Base-by-base conservation (phyloP, 92 coral and sea anemone species). In the Pocillopora meandrina region DNA sequence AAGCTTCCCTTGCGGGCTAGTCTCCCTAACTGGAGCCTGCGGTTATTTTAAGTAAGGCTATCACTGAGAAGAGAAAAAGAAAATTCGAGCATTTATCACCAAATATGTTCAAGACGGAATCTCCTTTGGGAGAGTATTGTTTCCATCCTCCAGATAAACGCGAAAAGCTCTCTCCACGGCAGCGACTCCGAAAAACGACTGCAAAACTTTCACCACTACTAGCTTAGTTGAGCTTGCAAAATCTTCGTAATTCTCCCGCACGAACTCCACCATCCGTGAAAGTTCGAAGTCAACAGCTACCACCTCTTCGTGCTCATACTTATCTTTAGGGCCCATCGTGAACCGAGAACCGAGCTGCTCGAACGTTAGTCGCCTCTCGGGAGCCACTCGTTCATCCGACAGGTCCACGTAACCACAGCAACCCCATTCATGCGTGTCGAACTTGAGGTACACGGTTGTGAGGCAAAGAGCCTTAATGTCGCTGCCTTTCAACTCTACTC, bases 401-500 rank as follows among this genome's bases (percentile, higher is more conserved):
- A 97, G 95, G 82, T 97, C 98, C 17, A 97, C 97, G 81, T 92
- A 97, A 7, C 99, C 99, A 88, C 99, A 97, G 77, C 93, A 89
- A 12, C 98, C 99, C 99, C 99, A 97, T 64, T 97, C 99, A 79
- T 97, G 99, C 1, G 98, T 97, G 75, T 97, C 99, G 74, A 91
- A 97, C 80, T 94, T 97, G 33, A 97, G 97, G 82, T 94, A 97
- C 57, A 97, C 99, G 66, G 98, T 97, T 12, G 97, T 80, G 69
- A 94, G 90, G 74, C 98, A 94, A 2, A 97, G 91, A 26, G 99
- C 98, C 67, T 91, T 86, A 85, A 88, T 77, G 74, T 97, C 99
- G 8, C 35, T 60, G 10, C 87, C 99, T 65, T 79, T 84, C 31
- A 97, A 77, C 61, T 92, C 99, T 5, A 97, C 95, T 7, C 99